Evolutionary conservation across 2,888 invertebrate genomes (phyloP), one percentile per base, ranked within the genome.

Genomic region (Caenorhabditis uteleia): DNA sequence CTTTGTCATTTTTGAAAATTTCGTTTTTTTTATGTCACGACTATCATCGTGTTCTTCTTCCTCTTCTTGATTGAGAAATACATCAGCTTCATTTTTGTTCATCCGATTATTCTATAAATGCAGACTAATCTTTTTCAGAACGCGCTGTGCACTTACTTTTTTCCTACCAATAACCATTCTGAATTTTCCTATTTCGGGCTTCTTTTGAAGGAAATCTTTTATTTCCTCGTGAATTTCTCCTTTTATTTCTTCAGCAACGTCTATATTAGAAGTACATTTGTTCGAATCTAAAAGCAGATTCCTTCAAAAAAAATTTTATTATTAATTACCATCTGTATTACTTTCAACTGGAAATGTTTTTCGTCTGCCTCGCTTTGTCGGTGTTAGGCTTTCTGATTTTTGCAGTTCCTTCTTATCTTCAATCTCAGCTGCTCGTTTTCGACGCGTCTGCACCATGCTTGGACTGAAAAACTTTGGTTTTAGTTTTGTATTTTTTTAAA

Each of bases 361-460:
- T 18, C 40, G 48, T 44, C 27, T 44, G 23, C 29, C 38, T 40
- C 49, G 1, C 6, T 4, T 14, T 40, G n/a, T 21, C 23, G 40
- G 20, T 40, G 18, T 21, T 40, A 14, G 21, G 16, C 5, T 23
- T 21, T 20, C 7, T 14, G 44, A 42, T 36, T 54, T 21, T 18
- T 43, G 25, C 21, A 26, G 34, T 49, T 53, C 44, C 8, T 45
- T 54, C 36, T 60, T 54, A 14, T 54, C 49, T 38, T 60, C 49
- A 10, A 45, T 48, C 42, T 43, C 51, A 31, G 55, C 50, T 12
- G 53, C 56, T n/a, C 47, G 51, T 57, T 62, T 62, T 2, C 62
- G 36, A 20, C 62, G 27, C 10, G 62, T 62, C 29, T 51, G 51
- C 3, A 62, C 62, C 62, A 62, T 62, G 14, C 33, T 26, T 18